Evolutionary conservation across 2,797 vertebrate genomes (phyloP).

Genomic region (Lemur catta): DNA sequence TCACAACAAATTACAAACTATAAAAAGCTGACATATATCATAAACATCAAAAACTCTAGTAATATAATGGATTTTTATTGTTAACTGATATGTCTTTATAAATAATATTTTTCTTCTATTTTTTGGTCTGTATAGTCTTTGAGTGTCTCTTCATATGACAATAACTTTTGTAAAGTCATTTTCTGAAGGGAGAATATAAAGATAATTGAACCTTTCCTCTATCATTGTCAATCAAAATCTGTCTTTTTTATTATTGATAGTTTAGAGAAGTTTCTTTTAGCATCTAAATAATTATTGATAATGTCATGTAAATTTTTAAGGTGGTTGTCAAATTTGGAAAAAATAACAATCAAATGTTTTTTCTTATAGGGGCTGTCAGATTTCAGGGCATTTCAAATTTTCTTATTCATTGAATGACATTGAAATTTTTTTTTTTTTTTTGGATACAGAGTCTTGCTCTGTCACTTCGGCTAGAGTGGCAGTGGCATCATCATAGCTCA

Average conservation of each 20-base stretch:
- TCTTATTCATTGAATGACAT: neutral
- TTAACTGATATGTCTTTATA: neutral
- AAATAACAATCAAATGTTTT: neutral
- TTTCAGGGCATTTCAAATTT: neutral
- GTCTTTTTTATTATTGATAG: neutral
- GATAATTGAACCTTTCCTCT: neutral
- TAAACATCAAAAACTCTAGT: neutral
- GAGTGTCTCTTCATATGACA: neutral
- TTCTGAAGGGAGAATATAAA: neutral
- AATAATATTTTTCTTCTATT: neutral
- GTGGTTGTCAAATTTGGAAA: neutral
- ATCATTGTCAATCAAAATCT: neutral
- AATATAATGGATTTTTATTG: neutral
- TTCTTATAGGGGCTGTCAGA: neutral
- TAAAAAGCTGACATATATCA: neutral
- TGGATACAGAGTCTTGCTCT: no score
- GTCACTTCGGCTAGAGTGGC: no score
- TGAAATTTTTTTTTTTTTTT: no score
- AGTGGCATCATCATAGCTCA: no score
- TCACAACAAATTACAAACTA: neutral
- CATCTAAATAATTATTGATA: neutral
- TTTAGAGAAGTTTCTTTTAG: neutral
- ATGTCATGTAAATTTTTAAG: neutral
- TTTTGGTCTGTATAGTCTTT: neutral
- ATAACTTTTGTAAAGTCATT: neutral